A percentile compares a stretch with the other conserved stretches of the same genome.
phyloP scores from a whole-genome alignment of 1,140 invertebrate genomes.

The Trachelipus rathkii region DNA sequence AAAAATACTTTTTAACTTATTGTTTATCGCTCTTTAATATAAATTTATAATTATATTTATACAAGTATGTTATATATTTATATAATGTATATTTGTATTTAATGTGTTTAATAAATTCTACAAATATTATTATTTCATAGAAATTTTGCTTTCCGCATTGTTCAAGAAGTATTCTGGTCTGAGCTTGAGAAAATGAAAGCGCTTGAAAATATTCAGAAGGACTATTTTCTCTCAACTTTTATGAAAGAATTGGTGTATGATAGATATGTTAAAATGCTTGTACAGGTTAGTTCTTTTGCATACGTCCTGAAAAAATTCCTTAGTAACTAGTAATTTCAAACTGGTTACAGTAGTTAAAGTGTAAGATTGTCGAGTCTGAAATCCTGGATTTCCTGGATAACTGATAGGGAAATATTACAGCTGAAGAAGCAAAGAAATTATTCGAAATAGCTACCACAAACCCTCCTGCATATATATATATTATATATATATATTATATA shows the following conservation, averaged over 20 bases:
- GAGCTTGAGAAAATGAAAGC: constrained; percentile 57
- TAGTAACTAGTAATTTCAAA: too few relatives aligned
- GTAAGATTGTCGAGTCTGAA: neutral
- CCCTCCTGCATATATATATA: too few relatives aligned
- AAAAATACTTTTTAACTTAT: too few relatives aligned
- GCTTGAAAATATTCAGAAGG: constrained; percentile 65
- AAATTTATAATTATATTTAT: too few relatives aligned
- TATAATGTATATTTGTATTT: too few relatives aligned
- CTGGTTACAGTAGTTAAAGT: too few relatives aligned
- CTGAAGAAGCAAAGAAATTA: neutral
- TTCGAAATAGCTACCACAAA: neutral
- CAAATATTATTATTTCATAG: too few relatives aligned
- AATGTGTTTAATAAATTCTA: too few relatives aligned
- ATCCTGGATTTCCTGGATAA: neutral
- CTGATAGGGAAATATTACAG: neutral
- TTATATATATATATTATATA: too few relatives aligned
- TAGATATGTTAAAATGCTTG: constrained; percentile 74
- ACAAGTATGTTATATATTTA: too few relatives aligned
- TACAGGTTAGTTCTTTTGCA: constrained; percentile 67
- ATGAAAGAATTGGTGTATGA: constrained; percentile 68
- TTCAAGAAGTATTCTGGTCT: constrained; percentile 61
- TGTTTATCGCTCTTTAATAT: too few relatives aligned
- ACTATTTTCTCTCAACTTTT: constrained; percentile 64
- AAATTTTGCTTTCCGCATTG: constrained; percentile 61
- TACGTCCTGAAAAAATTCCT: too few relatives aligned